phyloP scores from a whole-genome alignment of 2,113 vertebrate species.

The Quiscalus mexicanus region DNA sequence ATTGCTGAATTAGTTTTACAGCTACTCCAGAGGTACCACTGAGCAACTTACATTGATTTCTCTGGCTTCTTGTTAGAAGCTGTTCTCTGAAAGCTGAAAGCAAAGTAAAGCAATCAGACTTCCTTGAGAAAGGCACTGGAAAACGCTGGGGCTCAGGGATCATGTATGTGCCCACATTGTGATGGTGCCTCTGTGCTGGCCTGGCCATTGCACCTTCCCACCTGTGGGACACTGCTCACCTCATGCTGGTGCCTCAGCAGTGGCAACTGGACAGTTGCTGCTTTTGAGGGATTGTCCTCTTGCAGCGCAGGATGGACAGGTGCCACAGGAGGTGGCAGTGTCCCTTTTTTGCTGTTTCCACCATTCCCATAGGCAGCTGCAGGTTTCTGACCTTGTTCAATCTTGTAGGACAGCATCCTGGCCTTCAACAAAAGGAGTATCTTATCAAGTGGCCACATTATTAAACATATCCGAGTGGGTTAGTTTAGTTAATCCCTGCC shows the following conservation, averaged over 20 bases:
- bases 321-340: background rate
- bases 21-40: background rate
- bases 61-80: background rate
- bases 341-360: background rate
- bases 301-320: accelerated
- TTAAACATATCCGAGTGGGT: background rate
- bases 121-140: background rate
- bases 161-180: accelerated
- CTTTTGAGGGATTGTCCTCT: background rate
- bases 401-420: background rate
- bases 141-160: background rate
- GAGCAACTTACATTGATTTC: background rate
- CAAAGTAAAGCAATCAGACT: background rate
- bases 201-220: background rate
- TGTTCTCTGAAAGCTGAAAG: background rate
- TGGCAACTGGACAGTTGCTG: accelerated
- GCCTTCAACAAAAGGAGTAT: background rate
- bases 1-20: background rate
- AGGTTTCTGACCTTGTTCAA: background rate
- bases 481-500: background rate
- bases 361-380: background rate
- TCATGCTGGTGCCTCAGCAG: background rate
- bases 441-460: background rate
- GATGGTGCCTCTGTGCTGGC: background rate
- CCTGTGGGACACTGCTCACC: background rate